Evolutionary conservation across 2,888 invertebrate species (phyloP).

Genomic region (Pseudeuparius sepicola): DNA sequence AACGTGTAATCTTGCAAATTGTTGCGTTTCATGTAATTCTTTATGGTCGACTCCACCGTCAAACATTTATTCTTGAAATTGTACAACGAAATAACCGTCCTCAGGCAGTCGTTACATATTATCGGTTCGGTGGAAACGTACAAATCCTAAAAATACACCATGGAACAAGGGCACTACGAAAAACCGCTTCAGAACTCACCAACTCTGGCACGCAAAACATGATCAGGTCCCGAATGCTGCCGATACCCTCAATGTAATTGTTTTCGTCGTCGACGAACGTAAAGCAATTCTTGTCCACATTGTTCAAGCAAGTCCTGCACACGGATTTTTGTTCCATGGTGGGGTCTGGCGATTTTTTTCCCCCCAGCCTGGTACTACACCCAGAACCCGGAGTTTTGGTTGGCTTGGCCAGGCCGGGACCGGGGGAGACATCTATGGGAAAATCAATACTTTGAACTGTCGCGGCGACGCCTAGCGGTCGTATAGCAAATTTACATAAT

Average conservation of each 20-base stretch:
- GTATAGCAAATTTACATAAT: no score
- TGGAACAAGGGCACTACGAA: slow-evolving; percentile 4
- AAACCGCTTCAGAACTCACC: slow-evolving; percentile 18
- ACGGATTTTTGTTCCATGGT: slow-evolving; percentile 19
- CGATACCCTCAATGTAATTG: slow-evolving; percentile 24
- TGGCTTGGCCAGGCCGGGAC: no score
- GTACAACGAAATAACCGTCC: slow-evolving; percentile 26
- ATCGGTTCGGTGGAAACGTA: slow-evolving; percentile 28
- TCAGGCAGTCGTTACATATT: slow-evolving; percentile 28
- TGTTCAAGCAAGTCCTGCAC: slow-evolving; percentile 27
- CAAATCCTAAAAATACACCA: slow-evolving; percentile 26
- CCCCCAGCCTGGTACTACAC: no score
- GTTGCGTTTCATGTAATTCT: slow-evolving; percentile 25
- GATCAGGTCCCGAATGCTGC: slow-evolving; percentile 27
- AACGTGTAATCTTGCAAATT: slow-evolving; percentile 25
- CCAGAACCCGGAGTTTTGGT: no score
- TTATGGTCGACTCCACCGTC: slow-evolving; percentile 27
- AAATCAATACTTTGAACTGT: no score
- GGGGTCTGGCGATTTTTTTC: no score
- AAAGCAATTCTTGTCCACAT: slow-evolving; percentile 22
- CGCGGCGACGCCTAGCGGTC: no score
- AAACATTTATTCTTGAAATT: slow-evolving; percentile 30
- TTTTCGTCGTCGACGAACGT: slow-evolving; percentile 18
- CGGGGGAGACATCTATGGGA: no score
- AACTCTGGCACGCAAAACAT: slow-evolving; percentile 30